Base-by-base conservation (phyloP, 2,797 vertebrate species). In the Spinus pinus region DNA sequence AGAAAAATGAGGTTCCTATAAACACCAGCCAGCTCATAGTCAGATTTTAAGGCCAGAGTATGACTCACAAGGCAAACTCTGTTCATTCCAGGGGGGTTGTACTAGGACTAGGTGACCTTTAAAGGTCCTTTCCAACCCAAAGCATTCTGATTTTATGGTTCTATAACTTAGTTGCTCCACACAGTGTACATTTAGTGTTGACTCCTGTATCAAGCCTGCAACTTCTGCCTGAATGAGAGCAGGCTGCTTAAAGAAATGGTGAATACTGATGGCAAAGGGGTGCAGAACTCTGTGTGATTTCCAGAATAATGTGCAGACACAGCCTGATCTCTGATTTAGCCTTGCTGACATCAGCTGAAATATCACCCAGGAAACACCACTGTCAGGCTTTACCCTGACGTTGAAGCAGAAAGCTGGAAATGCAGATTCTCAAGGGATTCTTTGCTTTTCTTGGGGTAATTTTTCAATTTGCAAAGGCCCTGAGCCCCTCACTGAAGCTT, bases 261-360 rank as follows among this genome's bases (percentile, higher is more conserved):
- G 69, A 84, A 42, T 42, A 28, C 12, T 39, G 21, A 16, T 22
- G 27, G 47, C 53, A 71, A 44, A 9, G 5, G 8, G 3, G 0
- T 24, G 44, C 33, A 64, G 60, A 66, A 35, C 17, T 73, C 35
- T 10, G 20, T 39, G 30, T 31, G 31, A 27, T 60, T 71, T 83
- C 41, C 6, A 20, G 10, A 31, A 53, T 46, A 7, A 91, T 65
- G 19, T 28, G 46, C 27, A 67, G 53, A 28, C 31, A 25, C 17
- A 46, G 13, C 51, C 41, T 47, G 42, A 35, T 77, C n/a, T 71
- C 19, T 28, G 37, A 57, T 57, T 74, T 65, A 60, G 24, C 33
- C 46, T 86, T 78, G 42, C 41, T 93, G 49, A 46, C 77, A 28
- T 17, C 61, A 86, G 79, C 65, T 91, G 82, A 92, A 92, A 39